Evolutionary conservation across 2,888 invertebrate genomes (phyloP).

Genomic region (Lasiommata megera): DNA sequence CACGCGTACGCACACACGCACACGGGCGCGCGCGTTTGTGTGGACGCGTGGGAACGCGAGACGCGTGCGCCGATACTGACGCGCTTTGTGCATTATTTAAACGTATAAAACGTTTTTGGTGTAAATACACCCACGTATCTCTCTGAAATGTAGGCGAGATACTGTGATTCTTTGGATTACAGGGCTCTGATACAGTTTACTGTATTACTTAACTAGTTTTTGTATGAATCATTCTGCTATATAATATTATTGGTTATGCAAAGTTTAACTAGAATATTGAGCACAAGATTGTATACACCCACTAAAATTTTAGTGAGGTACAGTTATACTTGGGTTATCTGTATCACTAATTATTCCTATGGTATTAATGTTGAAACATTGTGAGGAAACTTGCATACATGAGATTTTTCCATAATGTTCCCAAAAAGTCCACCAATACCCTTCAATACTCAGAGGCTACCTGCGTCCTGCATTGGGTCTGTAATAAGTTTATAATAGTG

Average conservation of each 20-base stretch:
- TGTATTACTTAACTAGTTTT: neutral
- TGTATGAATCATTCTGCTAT: neutral
- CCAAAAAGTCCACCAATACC: too few relatives aligned
- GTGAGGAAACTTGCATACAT: too few relatives aligned
- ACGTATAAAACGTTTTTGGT: conserved; percentile 36
- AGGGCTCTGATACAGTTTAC: neutral
- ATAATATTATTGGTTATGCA: too few relatives aligned
- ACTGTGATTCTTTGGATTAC: conserved; percentile 11
- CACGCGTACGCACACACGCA: conserved; percentile 40
- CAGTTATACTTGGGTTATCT: too few relatives aligned
- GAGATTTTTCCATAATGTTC: too few relatives aligned
- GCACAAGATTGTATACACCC: too few relatives aligned
- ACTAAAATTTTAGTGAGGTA: too few relatives aligned
- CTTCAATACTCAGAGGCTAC: too few relatives aligned
- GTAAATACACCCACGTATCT: conserved; percentile 33
- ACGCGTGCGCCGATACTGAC: conserved; percentile 75
- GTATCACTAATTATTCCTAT: too few relatives aligned
- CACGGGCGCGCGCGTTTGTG: conserved; percentile 44
- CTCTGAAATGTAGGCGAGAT: conserved; percentile 25
- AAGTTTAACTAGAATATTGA: neutral
- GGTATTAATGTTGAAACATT: too few relatives aligned
- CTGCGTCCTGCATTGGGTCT: too few relatives aligned
- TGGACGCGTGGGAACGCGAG: conserved; percentile 74
- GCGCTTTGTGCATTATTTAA: conserved; percentile 69
- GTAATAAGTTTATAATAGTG: too few relatives aligned